These are phyloP conservation scores for Pelecanus crispus DNA, from an alignment of 2,113 vertebrate species.

Conservation along the genomic window DNA sequence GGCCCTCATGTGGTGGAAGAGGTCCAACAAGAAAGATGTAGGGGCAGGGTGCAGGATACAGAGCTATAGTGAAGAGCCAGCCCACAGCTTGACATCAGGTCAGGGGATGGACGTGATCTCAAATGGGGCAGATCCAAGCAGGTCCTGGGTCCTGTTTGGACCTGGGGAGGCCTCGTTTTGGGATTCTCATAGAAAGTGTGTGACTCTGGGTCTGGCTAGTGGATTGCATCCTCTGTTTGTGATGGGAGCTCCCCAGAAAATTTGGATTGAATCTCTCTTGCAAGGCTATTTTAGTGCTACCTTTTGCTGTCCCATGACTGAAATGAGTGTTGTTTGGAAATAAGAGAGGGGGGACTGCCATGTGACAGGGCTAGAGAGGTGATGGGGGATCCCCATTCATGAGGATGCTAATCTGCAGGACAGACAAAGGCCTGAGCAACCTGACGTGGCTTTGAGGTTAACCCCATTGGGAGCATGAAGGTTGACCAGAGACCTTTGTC, in stretches of 20 bases:
- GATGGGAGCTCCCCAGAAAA: not conserved
- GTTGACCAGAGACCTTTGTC: not conserved
- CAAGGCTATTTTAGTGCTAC: not conserved
- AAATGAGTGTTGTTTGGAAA: not conserved
- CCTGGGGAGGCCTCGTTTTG: not conserved
- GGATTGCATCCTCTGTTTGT: not conserved
- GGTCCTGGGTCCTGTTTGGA: not conserved
- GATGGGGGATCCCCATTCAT: not conserved
- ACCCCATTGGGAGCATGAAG: not conserved
- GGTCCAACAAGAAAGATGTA: not conserved
- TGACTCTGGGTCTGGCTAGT: not conserved
- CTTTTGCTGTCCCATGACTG: not conserved
- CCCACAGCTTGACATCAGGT: not conserved
- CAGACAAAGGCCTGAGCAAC: not conserved
- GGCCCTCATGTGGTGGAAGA: not conserved
- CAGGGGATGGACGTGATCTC: not conserved
- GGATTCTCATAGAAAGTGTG: not conserved
- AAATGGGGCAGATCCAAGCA: not conserved
- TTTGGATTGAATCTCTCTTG: not conserved
- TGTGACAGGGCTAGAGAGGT: not conserved
- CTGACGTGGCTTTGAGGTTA: not conserved
- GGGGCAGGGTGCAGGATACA: not conserved
- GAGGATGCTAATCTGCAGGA: not conserved
- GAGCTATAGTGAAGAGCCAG: not conserved
- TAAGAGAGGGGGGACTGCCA: not conserved